Percentiles rank a stretch among this genome's conserved stretches.
Evolutionary conservation across 1,140 invertebrate species (phyloP).

Genomic region (Trichonephila inaurata): DNA sequence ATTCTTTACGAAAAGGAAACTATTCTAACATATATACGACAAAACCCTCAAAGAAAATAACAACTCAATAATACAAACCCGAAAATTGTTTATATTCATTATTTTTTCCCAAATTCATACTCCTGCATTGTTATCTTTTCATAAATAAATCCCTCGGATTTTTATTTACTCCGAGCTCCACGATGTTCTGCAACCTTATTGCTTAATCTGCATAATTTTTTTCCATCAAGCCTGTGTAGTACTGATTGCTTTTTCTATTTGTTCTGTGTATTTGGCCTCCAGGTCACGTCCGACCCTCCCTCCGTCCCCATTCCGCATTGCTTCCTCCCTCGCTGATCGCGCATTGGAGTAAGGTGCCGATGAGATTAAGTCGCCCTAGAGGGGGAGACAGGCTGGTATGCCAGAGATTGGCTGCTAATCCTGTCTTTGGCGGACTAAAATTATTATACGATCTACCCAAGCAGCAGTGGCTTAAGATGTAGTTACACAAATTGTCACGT

Average conservation of each 20-base stretch:
- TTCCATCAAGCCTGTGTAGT: background rate
- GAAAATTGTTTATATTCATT: too few species aligned
- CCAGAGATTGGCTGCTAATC: background rate
- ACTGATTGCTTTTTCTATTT: slow-evolving; percentile 31
- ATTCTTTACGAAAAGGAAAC: too few species aligned
- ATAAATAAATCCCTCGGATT: background rate
- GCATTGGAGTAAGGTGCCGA: slow-evolving; percentile 33
- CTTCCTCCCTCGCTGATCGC: background rate
- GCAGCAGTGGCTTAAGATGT: too few species aligned
- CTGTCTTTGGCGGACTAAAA: background rate
- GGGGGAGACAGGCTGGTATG: background rate
- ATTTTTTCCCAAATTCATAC: too few species aligned
- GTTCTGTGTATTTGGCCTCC: background rate
- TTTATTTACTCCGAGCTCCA: background rate
- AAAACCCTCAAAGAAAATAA: too few species aligned
- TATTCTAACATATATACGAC: too few species aligned
- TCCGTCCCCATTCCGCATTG: background rate
- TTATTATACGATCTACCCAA: too few species aligned
- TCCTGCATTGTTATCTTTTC: too few species aligned
- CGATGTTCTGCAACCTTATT: background rate
- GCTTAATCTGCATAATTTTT: slow-evolving; percentile 33
- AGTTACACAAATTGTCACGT: too few species aligned
- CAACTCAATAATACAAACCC: too few species aligned
- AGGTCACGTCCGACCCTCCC: background rate
- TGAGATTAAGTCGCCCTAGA: slow-evolving; percentile 34